Percentiles rank a stretch among this genome's conserved stretches.
Evolutionary conservation across 1,140 invertebrate genomes (phyloP).

Genomic region (Physella acuta): DNA sequence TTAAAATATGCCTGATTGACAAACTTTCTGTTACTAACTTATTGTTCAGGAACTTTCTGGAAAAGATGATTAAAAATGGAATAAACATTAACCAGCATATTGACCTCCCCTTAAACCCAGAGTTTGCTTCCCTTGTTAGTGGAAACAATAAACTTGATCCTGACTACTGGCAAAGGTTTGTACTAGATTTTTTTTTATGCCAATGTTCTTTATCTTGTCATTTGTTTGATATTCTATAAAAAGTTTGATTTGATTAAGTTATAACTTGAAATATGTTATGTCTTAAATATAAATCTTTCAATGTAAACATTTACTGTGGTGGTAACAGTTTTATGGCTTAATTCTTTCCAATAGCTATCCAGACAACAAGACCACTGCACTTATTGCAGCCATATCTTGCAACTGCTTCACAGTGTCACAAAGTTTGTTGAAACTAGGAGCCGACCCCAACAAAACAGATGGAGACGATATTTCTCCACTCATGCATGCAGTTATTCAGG

Average conservation of each 20-base stretch:
- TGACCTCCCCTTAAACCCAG: conserved; percentile 42
- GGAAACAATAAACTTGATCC: background rate
- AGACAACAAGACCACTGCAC: conserved; percentile 44
- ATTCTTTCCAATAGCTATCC: conserved; percentile 28
- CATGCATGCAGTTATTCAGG: conserved; percentile 63
- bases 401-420: conserved; percentile 46
- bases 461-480: conserved; percentile 59
- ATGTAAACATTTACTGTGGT: no score
- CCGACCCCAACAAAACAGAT: conserved; percentile 60
- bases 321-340: no score
- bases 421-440: conserved; percentile 54
- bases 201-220: background rate
- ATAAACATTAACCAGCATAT: conserved; percentile 42
- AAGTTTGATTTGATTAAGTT: no score
- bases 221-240: background rate
- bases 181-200: background rate
- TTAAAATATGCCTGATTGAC: no score
- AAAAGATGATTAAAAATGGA: conserved; percentile 36
- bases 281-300: no score
- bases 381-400: conserved; percentile 54
- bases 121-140: conserved; percentile 31
- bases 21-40: no score
- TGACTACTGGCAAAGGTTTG: conserved; percentile 1
- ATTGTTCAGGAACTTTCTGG: conserved; percentile 44
- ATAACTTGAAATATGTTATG: no score